Evolutionary conservation across 2,797 vertebrate species (phyloP), one percentile per base, ranked within the genome.

Genomic region (Enteromius paludinosus): DNA sequence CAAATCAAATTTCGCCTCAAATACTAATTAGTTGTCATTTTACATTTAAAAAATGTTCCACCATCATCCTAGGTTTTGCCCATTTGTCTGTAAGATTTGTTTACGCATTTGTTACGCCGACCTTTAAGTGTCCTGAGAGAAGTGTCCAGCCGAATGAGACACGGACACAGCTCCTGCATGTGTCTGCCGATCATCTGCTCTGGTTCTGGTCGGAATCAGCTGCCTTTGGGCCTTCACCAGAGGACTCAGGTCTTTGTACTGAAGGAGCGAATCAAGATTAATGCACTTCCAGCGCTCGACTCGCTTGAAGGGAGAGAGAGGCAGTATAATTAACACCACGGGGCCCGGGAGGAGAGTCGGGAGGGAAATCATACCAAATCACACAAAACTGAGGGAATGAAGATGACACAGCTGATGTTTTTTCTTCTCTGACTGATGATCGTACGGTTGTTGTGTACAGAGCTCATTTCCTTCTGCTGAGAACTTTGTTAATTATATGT

Each of bases 201-300:
- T 65, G 15, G 83, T 81, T 49, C 82, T 64, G 78, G 74, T 84
- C 89, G 81, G 87, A 90, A 89, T 91, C 91, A 89, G 90, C 87
- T 78, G 84, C 90, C 93, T 91, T 88, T 85, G 85, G 92, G 91
- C 90, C 89, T 92, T 80, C 90, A 92, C 91, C 90, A 89, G 91
- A 88, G 90, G 91, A 86, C 90, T 93, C 90, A 86, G 88, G 90
- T 86, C 91, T 93, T 93, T 92, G 91, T 90, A 92, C 89, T 91
- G 87, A 91, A 93, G 90, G 90, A 88, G 87, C 89, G 92, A 93
- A 93, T 94, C 90, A 92, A 94, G 94, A 95, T 94, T 91, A 94
- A 95, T 95, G 93, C 92, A 91, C 90, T 93, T 91, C 87, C 92
- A 91, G 79, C 64, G 90, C 87, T 89, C 85, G 75, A 86, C 83